A percentile compares a stretch with the other conserved stretches of the same genome.
Conservation (phyloP, 1,140 invertebrate species). For the Anoplophora glabripennis region DNA sequence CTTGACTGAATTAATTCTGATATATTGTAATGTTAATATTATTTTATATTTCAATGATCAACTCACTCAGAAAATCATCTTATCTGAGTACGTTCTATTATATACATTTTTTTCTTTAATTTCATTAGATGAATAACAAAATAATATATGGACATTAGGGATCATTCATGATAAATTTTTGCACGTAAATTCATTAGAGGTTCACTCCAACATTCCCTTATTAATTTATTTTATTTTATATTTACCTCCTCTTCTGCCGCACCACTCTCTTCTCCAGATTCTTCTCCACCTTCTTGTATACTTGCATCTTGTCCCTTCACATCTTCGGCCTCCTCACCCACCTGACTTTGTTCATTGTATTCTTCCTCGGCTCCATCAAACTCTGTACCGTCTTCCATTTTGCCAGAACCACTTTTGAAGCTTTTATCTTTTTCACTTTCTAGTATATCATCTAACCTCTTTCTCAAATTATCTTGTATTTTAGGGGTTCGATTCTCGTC, state of each 20-base stretch:
- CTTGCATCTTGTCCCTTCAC: neutral
- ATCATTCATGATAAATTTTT: too few species aligned
- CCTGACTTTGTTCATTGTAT: neutral
- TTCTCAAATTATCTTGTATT: neutral
- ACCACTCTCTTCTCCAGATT: neutral
- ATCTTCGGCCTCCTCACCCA: conserved; percentile 8
- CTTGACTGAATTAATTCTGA: too few species aligned
- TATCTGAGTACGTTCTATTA: too few species aligned
- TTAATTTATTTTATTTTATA: too few species aligned
- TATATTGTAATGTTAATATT: too few species aligned
- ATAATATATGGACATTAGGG: too few species aligned
- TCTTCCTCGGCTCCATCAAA: conserved; percentile 1
- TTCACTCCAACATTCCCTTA: too few species aligned
- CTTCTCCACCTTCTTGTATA: conserved; percentile 1
- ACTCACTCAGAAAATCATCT: too few species aligned
- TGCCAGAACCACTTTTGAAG: neutral
- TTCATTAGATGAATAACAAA: too few species aligned
- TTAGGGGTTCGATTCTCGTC: conserved; percentile 34
- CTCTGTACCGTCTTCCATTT: neutral
- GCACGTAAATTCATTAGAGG: too few species aligned
- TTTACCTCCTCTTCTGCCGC: neutral
- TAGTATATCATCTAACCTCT: neutral
- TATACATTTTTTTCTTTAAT: too few species aligned
- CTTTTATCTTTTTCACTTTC: neutral
- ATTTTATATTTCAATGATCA: too few species aligned